Evolutionary conservation across 1,140 invertebrate genomes (phyloP), one percentile per base, ranked within the genome.

Genomic region (Orchesella cincta): DNA sequence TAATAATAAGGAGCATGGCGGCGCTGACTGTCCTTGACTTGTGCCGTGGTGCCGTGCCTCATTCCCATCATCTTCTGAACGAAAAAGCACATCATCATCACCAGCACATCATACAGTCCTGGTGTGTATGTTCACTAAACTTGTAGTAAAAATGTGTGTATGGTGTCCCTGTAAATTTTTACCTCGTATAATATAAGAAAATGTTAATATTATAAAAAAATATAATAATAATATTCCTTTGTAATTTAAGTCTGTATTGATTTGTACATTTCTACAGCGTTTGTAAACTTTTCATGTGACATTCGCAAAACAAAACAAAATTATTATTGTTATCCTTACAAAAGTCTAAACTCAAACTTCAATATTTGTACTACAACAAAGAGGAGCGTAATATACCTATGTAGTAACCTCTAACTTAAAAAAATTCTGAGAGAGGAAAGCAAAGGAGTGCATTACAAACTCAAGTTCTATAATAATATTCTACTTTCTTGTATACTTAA

Each of bases 1-100:
- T 31, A 67, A 67, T 67, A 67, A 8, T 67, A 67, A 67, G 62
- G 71, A 73, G 76, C 76, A 77, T 77, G 76, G 76, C 76, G 70
- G 71, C n/a, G n/a, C 76, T 77, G 76, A 77, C 76, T 77, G 76
- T 72, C 76, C 76, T 77, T 77, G 76, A 77, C 70, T n/a, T 73
- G 70, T 73, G 70, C 52, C 70, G 76, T 73, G 62, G 26, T 29
- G 39, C 46, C 35, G 62, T 73, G 28, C 31, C 62, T 33, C 62
- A 67, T 67, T 33, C 26, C 31, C 62, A 67, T 67, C 62, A 31
- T 67, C 62, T 67, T 31, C 26, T 67, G 62, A 67, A 67, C 62
- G 62, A 67, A 67, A 67, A 67, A 67, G 62, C 62, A 67, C 62
- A 67, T 67, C 62, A 67, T 67, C 26, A 14, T 23, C 54, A 57